Percentiles rank a stretch among this genome's conserved stretches.
These are phyloP conservation scores for Sarotherodon lohbergeri DNA, from an alignment of 2,113 vertebrate species.

Conservation along the genomic window DNA sequence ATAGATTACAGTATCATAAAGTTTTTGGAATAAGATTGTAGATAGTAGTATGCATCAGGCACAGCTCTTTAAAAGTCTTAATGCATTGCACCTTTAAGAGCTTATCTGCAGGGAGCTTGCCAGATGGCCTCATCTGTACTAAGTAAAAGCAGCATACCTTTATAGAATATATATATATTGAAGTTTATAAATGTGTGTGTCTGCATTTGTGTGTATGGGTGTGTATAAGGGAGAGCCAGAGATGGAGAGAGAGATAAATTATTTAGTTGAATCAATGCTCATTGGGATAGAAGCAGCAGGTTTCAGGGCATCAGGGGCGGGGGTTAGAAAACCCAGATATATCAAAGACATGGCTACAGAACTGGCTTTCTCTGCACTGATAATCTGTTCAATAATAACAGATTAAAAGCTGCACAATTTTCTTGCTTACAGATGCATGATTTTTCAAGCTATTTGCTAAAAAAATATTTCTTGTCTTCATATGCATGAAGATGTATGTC, in stretches of 20 bases:
- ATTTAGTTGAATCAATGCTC: constrained; percentile 54
- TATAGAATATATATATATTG: background rate
- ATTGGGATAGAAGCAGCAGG: constrained; percentile 37
- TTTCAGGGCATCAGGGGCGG: constrained; percentile 37
- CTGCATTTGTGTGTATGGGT: background rate
- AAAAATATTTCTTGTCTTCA: background rate
- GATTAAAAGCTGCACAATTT: background rate
- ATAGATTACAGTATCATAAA: background rate
- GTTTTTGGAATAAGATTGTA: background rate
- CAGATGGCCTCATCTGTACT: background rate
- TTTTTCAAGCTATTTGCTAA: background rate
- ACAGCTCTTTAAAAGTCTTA: constrained; percentile 13
- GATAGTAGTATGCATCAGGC: background rate
- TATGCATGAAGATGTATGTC: background rate
- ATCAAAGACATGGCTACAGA: constrained; percentile 35
- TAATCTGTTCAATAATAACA: background rate
- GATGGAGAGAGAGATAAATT: constrained; percentile 40
- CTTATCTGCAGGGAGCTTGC: constrained; percentile 3
- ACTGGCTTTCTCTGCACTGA: background rate
- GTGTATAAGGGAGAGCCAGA: background rate
- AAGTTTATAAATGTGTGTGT: background rate
- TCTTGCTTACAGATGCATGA: background rate
- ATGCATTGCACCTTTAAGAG: background rate
- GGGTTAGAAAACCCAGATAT: constrained; percentile 41
- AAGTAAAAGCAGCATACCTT: constrained; percentile 1